Conservation (phyloP, 2,797 vertebrate genomes). For the Rhyacichthys aspro region DNA sequence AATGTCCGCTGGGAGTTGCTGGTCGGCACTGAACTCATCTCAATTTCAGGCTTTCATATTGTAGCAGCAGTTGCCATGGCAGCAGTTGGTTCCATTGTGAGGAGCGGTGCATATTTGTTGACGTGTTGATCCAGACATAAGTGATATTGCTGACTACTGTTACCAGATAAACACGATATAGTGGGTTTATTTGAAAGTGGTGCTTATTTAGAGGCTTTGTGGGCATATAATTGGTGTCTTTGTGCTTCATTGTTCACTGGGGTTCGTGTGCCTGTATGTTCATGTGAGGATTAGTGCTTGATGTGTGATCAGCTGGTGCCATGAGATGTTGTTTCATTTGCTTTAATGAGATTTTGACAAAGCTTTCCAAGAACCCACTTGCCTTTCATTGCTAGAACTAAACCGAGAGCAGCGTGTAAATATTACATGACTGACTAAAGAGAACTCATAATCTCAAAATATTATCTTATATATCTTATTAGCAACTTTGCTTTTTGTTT, state of each 20-base stretch:
- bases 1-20: conserved; percentile 68
- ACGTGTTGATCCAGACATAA: conserved; percentile 51
- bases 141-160: conserved; percentile 25
- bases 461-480: no score
- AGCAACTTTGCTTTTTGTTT: conserved; percentile 3
- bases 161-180: conserved; percentile 8
- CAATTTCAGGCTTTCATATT: conserved; percentile 62
- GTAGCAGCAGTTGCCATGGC: conserved; percentile 75
- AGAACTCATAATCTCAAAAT: conserved; percentile 12
- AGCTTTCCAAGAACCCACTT: conserved; percentile 68
- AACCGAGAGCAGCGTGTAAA: conserved; percentile 62
- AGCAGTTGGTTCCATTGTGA: conserved; percentile 59
- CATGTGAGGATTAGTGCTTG: conserved; percentile 61
- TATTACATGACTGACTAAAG: conserved; percentile 59
- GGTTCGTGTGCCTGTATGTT: conserved; percentile 44
- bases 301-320: conserved; percentile 80
- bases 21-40: conserved; percentile 63
- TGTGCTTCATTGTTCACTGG: conserved; percentile 40
- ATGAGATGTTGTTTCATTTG: conserved; percentile 78
- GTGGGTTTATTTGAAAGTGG: conserved; percentile 30
- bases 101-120: conserved; percentile 33
- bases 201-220: conserved; percentile 27
- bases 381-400: conserved; percentile 58
- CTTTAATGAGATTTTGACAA: conserved; percentile 84
- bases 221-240: conserved; percentile 11